Percentiles rank a stretch among this genome's conserved stretches.
These are phyloP conservation scores for Eristalis tenax DNA, from an alignment of 2,888 invertebrate species.

Conservation along the genomic window DNA sequence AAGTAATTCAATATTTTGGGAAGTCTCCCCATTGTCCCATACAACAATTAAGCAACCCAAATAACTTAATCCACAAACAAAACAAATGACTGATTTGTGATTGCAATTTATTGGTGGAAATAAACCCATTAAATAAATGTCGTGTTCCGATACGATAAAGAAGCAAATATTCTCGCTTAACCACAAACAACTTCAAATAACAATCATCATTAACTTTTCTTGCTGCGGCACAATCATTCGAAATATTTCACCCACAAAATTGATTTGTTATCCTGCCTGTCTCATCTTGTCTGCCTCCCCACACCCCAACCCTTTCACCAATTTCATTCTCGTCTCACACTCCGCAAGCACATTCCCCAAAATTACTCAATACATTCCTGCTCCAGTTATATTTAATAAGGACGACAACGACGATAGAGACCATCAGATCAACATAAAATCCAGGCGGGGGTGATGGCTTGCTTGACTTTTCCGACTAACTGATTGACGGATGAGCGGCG, in stretches of 20 bases:
- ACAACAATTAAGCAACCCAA: neutral
- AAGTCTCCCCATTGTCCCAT: too few relatives aligned
- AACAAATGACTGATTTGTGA: neutral
- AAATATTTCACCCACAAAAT: conserved; percentile 63
- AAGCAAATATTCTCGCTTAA: neutral
- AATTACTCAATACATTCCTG: conserved; percentile 60
- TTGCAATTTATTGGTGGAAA: neutral
- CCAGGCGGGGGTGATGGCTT: conserved; percentile 19
- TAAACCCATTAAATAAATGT: neutral
- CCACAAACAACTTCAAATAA: conserved; percentile 63
- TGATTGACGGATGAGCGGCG: conserved; percentile 58
- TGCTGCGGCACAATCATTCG: conserved; percentile 58
- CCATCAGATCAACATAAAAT: conserved; percentile 10
- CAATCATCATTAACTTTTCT: conserved; percentile 65
- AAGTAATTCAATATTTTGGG: too few relatives aligned
- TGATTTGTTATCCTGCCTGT: conserved; percentile 66
- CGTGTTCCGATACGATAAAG: neutral
- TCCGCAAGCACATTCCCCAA: conserved; percentile 48
- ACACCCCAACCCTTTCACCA: neutral
- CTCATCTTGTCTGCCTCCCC: conserved; percentile 22
- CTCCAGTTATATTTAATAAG: conserved; percentile 60
- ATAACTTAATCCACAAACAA: neutral
- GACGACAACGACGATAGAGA: conserved; percentile 19
- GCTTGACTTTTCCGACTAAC: conserved; percentile 38
- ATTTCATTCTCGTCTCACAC: neutral